These are phyloP conservation scores for Mesopsocus fuscifrons DNA, from an alignment of 2,888 invertebrate species.

Conservation along the genomic window DNA sequence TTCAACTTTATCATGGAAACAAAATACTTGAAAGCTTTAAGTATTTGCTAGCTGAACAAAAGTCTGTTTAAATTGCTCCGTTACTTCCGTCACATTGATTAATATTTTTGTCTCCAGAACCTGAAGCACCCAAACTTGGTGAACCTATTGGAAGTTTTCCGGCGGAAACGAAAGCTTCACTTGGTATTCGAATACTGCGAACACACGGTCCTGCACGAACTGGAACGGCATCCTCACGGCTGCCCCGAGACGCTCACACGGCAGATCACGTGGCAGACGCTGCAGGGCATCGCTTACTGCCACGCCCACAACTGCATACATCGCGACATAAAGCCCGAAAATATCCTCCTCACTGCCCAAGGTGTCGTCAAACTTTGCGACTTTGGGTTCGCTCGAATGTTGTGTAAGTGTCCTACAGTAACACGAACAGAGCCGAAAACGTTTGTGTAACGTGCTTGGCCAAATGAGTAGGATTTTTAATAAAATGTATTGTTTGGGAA, in stretches of 20 bases:
- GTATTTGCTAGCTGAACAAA: too few relatives aligned
- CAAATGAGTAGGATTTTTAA: neutral
- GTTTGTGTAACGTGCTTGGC: too few relatives aligned
- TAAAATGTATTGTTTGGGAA: too few relatives aligned
- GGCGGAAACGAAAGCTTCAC: conserved; percentile 85
- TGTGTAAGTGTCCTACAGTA: conserved; percentile 38
- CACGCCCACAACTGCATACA: conserved; percentile 94
- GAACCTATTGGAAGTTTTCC: conserved; percentile 92
- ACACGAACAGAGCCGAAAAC: conserved; percentile 1
- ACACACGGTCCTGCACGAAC: conserved; percentile 85
- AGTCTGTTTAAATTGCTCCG: too few relatives aligned
- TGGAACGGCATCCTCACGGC: conserved; percentile 84
- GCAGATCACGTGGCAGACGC: conserved; percentile 87
- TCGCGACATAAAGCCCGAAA: conserved; percentile 96
- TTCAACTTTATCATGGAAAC: too few relatives aligned
- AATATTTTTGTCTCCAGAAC: conserved; percentile 43
- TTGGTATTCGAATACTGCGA: conserved; percentile 98
- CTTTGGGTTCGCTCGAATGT: conserved; percentile 94
- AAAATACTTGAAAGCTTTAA: too few relatives aligned
- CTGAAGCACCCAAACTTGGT: conserved; percentile 95
- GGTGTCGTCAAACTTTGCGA: conserved; percentile 95
- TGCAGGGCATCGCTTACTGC: conserved; percentile 90
- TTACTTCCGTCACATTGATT: too few relatives aligned
- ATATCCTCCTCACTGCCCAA: conserved; percentile 80
- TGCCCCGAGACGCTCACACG: conserved; percentile 80